These are phyloP conservation scores for Platynereis dumerilii DNA, from an alignment of 2,888 invertebrate genomes.

Conservation along the genomic window DNA sequence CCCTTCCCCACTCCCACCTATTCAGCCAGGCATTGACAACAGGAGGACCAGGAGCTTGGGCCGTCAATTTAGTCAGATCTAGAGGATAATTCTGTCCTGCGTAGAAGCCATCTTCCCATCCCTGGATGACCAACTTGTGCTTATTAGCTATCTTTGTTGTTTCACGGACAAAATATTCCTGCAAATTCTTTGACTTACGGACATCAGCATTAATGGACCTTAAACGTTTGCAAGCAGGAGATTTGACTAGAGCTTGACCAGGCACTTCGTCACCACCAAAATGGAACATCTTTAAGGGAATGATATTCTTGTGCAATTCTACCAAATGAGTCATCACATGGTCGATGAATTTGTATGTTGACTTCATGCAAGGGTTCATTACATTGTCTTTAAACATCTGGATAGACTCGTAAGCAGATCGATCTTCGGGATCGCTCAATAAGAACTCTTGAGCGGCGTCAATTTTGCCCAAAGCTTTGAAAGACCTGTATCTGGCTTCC, in stretches of 20 bases:
- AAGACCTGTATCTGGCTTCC: constrained; percentile 39
- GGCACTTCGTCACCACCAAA: constrained; percentile 60
- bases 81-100: not conserved
- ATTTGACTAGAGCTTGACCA: constrained; percentile 49
- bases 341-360: constrained; percentile 52
- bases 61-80: not conserved
- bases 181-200: not conserved
- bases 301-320: constrained; percentile 44
- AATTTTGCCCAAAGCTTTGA: not conserved
- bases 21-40: constrained; percentile 46
- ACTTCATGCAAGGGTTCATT: constrained; percentile 57
- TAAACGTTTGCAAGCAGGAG: constrained; percentile 41
- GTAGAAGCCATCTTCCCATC: constrained; percentile 29
- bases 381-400: constrained; percentile 56
- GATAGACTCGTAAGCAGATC: constrained; percentile 42
- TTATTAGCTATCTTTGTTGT: constrained; percentile 3
- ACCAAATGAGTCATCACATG: constrained; percentile 40
- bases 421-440: constrained; percentile 14
- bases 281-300: constrained; percentile 49
- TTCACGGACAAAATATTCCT: constrained; percentile 9
- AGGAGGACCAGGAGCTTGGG: not conserved
- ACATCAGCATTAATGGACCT: not conserved
- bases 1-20: constrained; percentile 45
- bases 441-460: constrained; percentile 13
- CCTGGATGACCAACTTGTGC: constrained; percentile 8